Base-by-base conservation (phyloP, 2,113 vertebrate genomes). In the Emydura subglobosa region DNA sequence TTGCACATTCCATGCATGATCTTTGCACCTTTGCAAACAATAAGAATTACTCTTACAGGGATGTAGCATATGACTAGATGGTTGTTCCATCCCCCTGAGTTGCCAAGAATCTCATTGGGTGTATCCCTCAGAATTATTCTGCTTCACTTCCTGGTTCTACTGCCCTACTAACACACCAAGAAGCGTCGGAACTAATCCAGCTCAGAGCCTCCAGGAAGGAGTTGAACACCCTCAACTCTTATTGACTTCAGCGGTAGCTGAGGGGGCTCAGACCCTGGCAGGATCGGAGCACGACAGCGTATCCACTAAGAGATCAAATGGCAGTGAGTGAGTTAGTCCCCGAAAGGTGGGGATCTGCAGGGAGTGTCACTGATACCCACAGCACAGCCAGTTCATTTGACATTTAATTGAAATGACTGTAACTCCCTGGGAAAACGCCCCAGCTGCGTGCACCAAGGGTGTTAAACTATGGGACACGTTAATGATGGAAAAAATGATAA, bases 401-500 rank as follows among this genome's bases (percentile, higher is more conserved):
- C 42, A 68, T 72, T 72, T 51, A 34, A 72, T 72, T 27, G 61
- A 85, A 72, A 78, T 10, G 19, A n/a, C 54, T 74, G 2, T 10
- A 42, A 31, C 59, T 84, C 68, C 4, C 61, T 51, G 49, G 44
- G 27, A 72, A 85, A 83, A 61, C 25, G 22, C 79, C 34, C 14
- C 50, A n/a, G 3, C 19, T 47, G 1, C 59, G 21, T 59, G 53
- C 42, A 61, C 4, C 10, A 49, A 80, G 29, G 51, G 31, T 44
- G 39, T 42, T 61, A 2, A 80, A 85, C 10, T 5, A 79, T 24
- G 55, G 78, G 81, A 78, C 94, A 83, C 47, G 1, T 54, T 89
- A 57, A 84, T 49, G 87, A 72, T n/a, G 91, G 95, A 88, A 93
- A 93, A 92, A 86, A 27, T 87, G 92, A 92, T 50, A 80, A 10